These are phyloP conservation scores for Callocephalon fimbriatum DNA, from an alignment of 2,113 vertebrate species.

Conservation along the genomic window DNA sequence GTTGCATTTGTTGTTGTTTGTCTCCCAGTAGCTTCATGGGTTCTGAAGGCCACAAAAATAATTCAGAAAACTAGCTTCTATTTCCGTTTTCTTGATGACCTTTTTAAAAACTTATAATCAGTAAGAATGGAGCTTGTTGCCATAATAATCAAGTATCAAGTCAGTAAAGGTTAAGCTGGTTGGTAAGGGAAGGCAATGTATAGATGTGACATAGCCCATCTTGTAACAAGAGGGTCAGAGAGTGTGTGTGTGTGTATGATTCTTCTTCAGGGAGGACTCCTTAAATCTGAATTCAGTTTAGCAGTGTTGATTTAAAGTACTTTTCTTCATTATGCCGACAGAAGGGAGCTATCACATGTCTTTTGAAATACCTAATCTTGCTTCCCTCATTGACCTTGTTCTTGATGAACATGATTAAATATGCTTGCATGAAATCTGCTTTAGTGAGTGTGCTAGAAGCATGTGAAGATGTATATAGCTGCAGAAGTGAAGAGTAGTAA, in stretches of 20 bases:
- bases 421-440: constrained; percentile 16
- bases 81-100: constrained; percentile 9
- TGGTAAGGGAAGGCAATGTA: constrained; percentile 55
- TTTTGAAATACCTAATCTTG: constrained; percentile 30
- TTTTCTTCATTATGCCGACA: constrained; percentile 37
- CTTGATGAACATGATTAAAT: constrained; percentile 50
- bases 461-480: not conserved
- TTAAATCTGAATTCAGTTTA: not conserved
- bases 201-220: not conserved
- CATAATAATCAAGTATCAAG: constrained; percentile 40
- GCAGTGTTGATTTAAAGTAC: not conserved
- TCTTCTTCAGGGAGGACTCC: not conserved
- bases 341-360: not conserved
- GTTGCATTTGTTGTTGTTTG: not conserved
- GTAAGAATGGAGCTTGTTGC: constrained; percentile 26
- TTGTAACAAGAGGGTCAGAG: not conserved
- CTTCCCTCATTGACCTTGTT: not conserved
- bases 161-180: not conserved
- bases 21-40: not conserved
- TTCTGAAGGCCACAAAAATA: not conserved
- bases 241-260: not conserved
- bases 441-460: not conserved
- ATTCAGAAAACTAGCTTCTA: not conserved
- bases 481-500: not conserved
- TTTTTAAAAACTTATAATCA: constrained; percentile 35